Base-by-base conservation (phyloP, 1,140 invertebrate genomes). In the Halesus radiatus region DNA sequence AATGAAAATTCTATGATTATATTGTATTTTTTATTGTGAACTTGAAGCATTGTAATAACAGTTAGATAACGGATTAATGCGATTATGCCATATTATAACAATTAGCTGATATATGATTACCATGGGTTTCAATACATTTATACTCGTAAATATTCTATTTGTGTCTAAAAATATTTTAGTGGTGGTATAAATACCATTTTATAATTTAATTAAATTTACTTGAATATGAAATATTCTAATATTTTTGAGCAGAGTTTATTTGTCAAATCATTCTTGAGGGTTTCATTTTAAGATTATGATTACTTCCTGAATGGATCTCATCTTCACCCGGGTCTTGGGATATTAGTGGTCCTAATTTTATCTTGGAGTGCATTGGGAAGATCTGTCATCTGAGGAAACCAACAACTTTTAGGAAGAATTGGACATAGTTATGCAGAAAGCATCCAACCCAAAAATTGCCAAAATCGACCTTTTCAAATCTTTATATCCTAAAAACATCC, bases 51-150 rank as follows among this genome's bases (percentile, higher is more conserved):
- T 60, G 56, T 60, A 60, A 23, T 60, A 22, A 45, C 37, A 45
- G 37, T 45, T 45, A 45, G 37, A 45, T 45, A 45, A 60, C 56
- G 56, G 56, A 60, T 60, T 60, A 45, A 60, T 60, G 23, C 18
- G 56, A 60, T 60, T 22, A 60, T 16, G 66, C 66, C 66, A 70
- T 70, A 70, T 70, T 70, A 70, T 45, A 64, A 70, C 66, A 70
- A n/a, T 50, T 70, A 70, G 66, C 37, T 70, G 29, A 29, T 70
- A 45, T 45, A 45, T 50, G 16, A 70, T 50, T 70, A 70, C 37
- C 37, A 20, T 70, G 66, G 32, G 32, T 70, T 64, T 23, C 29
- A 20, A 50, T 50, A 70, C 37, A 66, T 66, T 60, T 60, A 64
- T 64, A 64, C 16, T 64, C 54, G 5, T 56, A 56, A 45, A 56